A percentile compares a stretch with the other conserved stretches of the same genome.
phyloP scores from a whole-genome alignment of 2,797 vertebrate genomes.

The Pristis pectinata region DNA sequence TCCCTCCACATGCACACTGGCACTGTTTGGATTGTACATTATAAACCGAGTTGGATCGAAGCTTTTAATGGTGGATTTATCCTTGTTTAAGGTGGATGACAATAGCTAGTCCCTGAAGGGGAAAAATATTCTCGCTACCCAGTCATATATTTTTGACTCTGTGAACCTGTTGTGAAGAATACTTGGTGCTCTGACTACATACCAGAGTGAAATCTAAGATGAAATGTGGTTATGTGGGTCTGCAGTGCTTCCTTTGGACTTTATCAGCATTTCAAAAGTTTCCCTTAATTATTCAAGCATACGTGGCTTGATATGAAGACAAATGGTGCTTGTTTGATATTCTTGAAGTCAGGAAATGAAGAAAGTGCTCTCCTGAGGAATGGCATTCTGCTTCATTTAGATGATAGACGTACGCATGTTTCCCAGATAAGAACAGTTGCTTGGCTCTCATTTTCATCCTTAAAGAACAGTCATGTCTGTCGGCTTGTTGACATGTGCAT shows the following conservation, averaged over 20 bases:
- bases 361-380: constrained; percentile 91
- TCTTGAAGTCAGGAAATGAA: constrained; percentile 94
- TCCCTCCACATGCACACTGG: background rate
- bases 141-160: background rate
- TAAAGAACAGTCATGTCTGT: constrained; percentile 72
- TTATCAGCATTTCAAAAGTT: constrained; percentile 31
- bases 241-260: constrained; percentile 21
- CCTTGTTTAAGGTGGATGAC: background rate
- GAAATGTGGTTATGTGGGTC: background rate
- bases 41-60: background rate
- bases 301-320: constrained; percentile 79
- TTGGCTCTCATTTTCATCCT: constrained; percentile 64
- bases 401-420: constrained; percentile 68
- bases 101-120: background rate
- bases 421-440: constrained; percentile 69
- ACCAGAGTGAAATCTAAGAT: background rate
- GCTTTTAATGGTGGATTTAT: background rate
- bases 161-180: background rate
- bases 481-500: constrained; percentile 72
- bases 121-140: background rate
- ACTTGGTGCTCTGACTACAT: background rate
- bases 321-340: constrained; percentile 94
- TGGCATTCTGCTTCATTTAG: constrained; percentile 80
- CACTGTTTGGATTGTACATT: background rate
- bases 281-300: constrained; percentile 85